Evolutionary conservation across 2,113 vertebrate species (phyloP).

Genomic region (Nymphicus hollandicus): DNA sequence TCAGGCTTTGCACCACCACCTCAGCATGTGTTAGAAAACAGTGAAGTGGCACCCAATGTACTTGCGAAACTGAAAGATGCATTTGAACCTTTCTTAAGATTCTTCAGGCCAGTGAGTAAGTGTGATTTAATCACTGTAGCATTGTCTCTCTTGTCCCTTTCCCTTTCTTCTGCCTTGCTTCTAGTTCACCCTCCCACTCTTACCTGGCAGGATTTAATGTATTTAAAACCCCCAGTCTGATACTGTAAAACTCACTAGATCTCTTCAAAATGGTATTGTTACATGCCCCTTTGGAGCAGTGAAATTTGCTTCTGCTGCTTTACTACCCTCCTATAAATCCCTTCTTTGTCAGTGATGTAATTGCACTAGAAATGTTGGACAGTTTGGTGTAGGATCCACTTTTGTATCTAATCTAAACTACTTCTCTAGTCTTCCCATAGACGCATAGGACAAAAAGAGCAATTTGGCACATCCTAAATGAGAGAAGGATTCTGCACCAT

Average conservation of each 20-base stretch:
- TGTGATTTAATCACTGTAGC: not conserved
- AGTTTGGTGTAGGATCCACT: not conserved
- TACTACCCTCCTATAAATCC: not conserved
- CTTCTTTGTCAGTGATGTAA: not conserved
- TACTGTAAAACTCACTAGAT: not conserved
- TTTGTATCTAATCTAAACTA: not conserved
- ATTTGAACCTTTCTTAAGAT: not conserved
- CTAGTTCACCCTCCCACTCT: not conserved
- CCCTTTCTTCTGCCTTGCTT: not conserved
- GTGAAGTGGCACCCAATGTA: not conserved
- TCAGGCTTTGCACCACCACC: not conserved
- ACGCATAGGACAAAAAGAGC: not conserved
- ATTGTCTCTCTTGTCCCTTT: not conserved
- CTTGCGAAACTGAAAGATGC: not conserved
- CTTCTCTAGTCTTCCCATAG: not conserved
- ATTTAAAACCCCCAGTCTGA: not conserved
- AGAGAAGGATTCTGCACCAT: not conserved
- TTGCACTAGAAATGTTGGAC: not conserved
- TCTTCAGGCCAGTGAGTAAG: conserved; percentile 74
- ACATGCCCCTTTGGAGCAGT: not conserved
- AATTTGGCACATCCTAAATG: not conserved
- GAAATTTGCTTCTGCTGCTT: not conserved
- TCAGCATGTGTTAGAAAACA: not conserved
- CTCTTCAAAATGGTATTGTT: not conserved
- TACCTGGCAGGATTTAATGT: not conserved